Percentiles rank a stretch among this genome's conserved stretches.
Conservation (phyloP, 2,888 invertebrate genomes). For the Standfussiana lucernea region DNA sequence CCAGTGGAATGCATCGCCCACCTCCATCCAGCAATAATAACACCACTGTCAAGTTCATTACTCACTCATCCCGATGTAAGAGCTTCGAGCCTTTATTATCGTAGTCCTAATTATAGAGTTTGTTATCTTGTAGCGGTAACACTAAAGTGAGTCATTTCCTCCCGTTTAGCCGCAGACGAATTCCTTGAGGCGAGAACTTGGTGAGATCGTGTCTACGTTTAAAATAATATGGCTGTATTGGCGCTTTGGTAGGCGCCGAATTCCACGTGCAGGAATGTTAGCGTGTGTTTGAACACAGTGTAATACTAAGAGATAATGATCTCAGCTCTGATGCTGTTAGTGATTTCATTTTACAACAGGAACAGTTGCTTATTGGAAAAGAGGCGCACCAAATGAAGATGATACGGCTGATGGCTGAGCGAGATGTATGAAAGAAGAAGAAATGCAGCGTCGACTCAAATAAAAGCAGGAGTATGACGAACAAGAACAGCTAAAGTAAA, state of each 20-base stretch:
- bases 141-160: conserved; percentile 70
- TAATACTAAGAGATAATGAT: not conserved
- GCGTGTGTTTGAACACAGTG: conserved; percentile 17
- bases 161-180: conserved; percentile 63
- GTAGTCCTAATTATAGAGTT: conserved; percentile 69
- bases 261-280: conserved; percentile 57
- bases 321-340: not conserved
- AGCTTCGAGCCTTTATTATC: conserved; percentile 67
- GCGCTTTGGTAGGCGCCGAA: conserved; percentile 54
- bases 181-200: conserved; percentile 62
- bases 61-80: conserved; percentile 75
- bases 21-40: conserved; percentile 80
- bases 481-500: conserved; percentile 25
- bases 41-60: conserved; percentile 89
- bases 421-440: not conserved
- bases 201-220: conserved; percentile 58
- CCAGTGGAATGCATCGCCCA: conserved; percentile 82
- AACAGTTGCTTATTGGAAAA: not conserved
- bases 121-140: conserved; percentile 71
- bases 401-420: not conserved
- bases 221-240: conserved; percentile 64
- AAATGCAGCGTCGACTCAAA: not conserved
- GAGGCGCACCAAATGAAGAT: not conserved
- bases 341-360: not conserved
- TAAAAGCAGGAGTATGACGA: not conserved